Percentiles rank a stretch among this genome's conserved stretches.
Conservation (phyloP, 2,888 invertebrate species). For the Yponomeuta evonymella region DNA sequence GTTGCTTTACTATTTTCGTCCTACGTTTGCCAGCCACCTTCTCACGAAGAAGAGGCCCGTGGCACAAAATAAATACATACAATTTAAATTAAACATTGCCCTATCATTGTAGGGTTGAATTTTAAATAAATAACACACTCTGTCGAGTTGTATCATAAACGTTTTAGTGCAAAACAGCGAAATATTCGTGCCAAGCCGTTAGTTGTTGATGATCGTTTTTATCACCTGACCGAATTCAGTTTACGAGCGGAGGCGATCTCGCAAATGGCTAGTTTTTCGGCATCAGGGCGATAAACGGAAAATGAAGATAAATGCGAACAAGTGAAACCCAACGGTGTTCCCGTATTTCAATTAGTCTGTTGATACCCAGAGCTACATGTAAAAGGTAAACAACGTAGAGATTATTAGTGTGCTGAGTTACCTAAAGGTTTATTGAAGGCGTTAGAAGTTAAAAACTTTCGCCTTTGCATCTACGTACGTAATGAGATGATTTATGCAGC, state of each 20-base stretch:
- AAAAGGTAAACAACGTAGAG: not conserved
- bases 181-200: not conserved
- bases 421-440: no score
- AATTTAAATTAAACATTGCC: no score
- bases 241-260: slow-evolving; percentile 1
- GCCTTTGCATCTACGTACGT: no score
- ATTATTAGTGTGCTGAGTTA: no score
- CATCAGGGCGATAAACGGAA: not conserved
- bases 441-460: no score
- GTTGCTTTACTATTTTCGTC: no score
- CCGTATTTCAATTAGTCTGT: not conserved
- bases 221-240: slow-evolving; percentile 1
- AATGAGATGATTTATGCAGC: no score
- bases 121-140: not conserved
- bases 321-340: not conserved
- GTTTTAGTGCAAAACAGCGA: not conserved
- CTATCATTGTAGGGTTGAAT: no score
- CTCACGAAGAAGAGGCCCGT: no score
- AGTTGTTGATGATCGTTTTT: slow-evolving; percentile 3
- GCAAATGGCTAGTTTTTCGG: slow-evolving; percentile 2
- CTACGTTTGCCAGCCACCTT: no score
- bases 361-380: not conserved
- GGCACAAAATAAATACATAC: no score
- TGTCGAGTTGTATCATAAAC: not conserved
- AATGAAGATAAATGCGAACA: not conserved